Conservation (phyloP, 2,113 vertebrate genomes). For the Hypocryptadius cinnamomeus region DNA sequence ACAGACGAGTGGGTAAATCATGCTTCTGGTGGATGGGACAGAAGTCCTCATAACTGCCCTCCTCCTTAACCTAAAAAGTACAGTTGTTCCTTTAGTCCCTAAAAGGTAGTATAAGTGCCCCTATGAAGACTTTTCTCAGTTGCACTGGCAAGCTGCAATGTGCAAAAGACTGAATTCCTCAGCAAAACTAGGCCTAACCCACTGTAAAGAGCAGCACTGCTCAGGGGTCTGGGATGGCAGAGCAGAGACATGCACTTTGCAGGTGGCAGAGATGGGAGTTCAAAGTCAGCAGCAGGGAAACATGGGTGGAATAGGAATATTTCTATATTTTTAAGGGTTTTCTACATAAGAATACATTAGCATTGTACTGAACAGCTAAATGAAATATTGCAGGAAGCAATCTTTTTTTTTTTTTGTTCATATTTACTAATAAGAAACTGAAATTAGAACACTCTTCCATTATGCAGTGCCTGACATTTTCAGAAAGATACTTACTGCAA, state of each 20-base stretch:
- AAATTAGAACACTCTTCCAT: slow-evolving; percentile 21
- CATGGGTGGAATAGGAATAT: background rate
- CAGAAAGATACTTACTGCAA: background rate
- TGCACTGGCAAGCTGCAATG: background rate
- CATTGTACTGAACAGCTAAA: background rate
- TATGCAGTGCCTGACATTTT: slow-evolving; percentile 30
- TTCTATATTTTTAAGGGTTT: background rate
- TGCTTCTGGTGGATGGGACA: background rate
- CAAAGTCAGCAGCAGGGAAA: background rate
- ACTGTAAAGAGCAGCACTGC: background rate
- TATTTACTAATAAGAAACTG: slow-evolving; percentile 6
- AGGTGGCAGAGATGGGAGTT: background rate
- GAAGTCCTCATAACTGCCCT: background rate
- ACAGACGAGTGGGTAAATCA: background rate
- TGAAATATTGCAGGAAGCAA: background rate
- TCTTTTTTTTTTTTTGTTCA: background rate
- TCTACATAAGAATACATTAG: background rate
- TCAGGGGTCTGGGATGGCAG: background rate
- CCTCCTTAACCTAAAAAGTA: background rate
- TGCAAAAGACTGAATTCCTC: background rate
- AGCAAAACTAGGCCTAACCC: background rate
- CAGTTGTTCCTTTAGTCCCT: background rate
- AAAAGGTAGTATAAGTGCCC: background rate
- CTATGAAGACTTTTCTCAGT: no score
- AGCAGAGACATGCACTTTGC: background rate